These are phyloP conservation scores for Caenorhabditis sp. DNA, from an alignment of 2,888 invertebrate genomes.

Conservation along the genomic window DNA sequence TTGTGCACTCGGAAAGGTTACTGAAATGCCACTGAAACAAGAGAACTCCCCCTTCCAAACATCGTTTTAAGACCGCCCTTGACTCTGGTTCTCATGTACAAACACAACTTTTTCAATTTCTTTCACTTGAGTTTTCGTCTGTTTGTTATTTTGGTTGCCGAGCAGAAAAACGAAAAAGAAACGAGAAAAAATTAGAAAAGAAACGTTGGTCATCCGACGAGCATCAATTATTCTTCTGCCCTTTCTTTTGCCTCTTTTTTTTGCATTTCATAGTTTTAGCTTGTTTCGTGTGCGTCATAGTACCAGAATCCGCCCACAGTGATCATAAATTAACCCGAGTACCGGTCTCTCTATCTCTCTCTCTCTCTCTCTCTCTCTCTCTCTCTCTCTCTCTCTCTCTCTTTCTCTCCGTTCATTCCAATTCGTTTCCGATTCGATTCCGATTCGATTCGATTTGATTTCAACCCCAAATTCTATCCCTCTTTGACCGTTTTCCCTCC, in stretches of 20 bases:
- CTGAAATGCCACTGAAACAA: slow-evolving; percentile 28
- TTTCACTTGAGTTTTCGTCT: not conserved
- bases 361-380: not conserved
- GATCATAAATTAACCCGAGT: too few species aligned
- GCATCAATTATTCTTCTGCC: slow-evolving; percentile 13
- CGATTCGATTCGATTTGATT: slow-evolving; percentile 12
- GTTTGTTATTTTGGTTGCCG: slow-evolving; percentile 1
- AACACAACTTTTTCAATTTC: not conserved
- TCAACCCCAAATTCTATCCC: too few species aligned
- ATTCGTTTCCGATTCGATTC: not conserved
- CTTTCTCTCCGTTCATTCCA: not conserved
- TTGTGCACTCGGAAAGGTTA: slow-evolving; percentile 10
- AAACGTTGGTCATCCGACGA: slow-evolving; percentile 5
- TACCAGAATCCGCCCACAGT: too few species aligned
- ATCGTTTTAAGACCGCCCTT: not conserved
- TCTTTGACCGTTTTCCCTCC: slow-evolving; percentile 1
- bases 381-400: slow-evolving; percentile 3
- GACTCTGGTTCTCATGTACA: not conserved
- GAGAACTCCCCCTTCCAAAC: slow-evolving; percentile 15
- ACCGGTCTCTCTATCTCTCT: not conserved
- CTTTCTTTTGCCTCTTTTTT: slow-evolving; percentile 1
- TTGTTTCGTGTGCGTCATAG: too few species aligned
- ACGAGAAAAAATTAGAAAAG: slow-evolving; percentile 1
- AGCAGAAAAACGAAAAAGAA: not conserved
- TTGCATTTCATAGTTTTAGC: too few species aligned